Percentiles rank a stretch among this genome's conserved stretches.
Conservation (phyloP, 1,140 invertebrate genomes). For the Drosophila sucinea region DNA sequence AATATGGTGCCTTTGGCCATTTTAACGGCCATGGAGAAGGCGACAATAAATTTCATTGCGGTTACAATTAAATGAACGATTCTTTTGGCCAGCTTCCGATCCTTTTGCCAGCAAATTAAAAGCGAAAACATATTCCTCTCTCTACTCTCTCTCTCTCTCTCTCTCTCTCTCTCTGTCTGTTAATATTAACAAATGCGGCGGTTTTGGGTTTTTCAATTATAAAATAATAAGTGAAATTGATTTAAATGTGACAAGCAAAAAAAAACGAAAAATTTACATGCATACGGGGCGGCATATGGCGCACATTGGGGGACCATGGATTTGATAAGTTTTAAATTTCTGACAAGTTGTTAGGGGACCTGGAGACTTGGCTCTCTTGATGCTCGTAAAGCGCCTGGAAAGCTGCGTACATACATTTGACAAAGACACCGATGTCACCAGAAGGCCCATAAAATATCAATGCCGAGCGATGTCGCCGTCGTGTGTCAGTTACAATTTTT, state of each 20-base stretch:
- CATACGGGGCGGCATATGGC: constrained; percentile 9
- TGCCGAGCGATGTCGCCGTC: neutral
- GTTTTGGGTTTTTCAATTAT: constrained; percentile 11
- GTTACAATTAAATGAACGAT: constrained; percentile 27
- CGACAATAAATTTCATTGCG: constrained; percentile 26
- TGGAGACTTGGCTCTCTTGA: neutral
- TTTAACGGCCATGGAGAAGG: constrained; percentile 1
- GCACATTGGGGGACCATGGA: neutral
- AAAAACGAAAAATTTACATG: constrained; percentile 13
- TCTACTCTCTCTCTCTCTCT: neutral
- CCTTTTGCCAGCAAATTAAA: constrained; percentile 19
- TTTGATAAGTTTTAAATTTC: constrained; percentile 19
- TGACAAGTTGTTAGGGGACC: constrained; percentile 18
- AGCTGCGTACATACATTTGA: neutral
- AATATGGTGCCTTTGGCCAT: constrained; percentile 6
- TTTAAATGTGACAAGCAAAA: constrained; percentile 21
- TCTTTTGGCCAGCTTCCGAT: constrained; percentile 3
- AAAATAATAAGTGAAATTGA: constrained; percentile 18
- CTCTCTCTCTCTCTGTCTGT: neutral
- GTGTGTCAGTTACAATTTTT: constrained; percentile 1
- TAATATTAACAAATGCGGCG: constrained; percentile 10
- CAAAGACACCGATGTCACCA: neutral
- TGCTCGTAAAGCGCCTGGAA: constrained; percentile 1
- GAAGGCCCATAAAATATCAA: constrained; percentile 5
- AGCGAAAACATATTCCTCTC: neutral